Conservation (phyloP, 2,888 invertebrate genomes). For the Petrolisthes manimaculis region DNA sequence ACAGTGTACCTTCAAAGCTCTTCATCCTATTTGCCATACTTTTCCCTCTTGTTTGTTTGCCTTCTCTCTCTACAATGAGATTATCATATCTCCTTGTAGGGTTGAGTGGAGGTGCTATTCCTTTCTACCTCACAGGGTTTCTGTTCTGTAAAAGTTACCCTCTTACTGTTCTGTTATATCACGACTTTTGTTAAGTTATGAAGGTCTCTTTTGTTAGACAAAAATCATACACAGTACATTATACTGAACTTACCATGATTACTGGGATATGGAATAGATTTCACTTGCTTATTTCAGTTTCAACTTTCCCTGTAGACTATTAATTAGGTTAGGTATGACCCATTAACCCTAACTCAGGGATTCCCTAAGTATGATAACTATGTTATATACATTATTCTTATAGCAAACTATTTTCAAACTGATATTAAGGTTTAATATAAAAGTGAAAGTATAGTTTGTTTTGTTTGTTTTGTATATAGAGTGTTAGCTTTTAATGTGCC, state of each 20-base stretch:
- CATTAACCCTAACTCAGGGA: slow-evolving; percentile 43
- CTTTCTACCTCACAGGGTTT: too few relatives aligned
- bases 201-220: neutral
- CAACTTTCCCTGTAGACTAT: neutral
- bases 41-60: too few relatives aligned
- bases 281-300: neutral
- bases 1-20: too few relatives aligned
- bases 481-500: slow-evolving; percentile 15
- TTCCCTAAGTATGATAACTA: slow-evolving; percentile 41
- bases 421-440: slow-evolving; percentile 14
- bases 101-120: too few relatives aligned
- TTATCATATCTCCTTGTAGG: too few relatives aligned
- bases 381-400: slow-evolving; percentile 28
- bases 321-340: neutral
- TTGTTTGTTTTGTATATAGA: slow-evolving; percentile 17
- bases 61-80: too few relatives aligned
- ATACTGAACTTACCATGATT: neutral
- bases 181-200: too few relatives aligned
- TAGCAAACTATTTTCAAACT: slow-evolving; percentile 20
- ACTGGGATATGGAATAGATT: neutral
- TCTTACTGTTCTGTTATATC: too few relatives aligned
- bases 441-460: slow-evolving; percentile 20
- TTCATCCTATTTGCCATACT: too few relatives aligned
- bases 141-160: too few relatives aligned
- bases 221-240: neutral